Base-by-base conservation (phyloP, 1,140 invertebrate genomes). In the Drosophila pallidifrons region DNA sequence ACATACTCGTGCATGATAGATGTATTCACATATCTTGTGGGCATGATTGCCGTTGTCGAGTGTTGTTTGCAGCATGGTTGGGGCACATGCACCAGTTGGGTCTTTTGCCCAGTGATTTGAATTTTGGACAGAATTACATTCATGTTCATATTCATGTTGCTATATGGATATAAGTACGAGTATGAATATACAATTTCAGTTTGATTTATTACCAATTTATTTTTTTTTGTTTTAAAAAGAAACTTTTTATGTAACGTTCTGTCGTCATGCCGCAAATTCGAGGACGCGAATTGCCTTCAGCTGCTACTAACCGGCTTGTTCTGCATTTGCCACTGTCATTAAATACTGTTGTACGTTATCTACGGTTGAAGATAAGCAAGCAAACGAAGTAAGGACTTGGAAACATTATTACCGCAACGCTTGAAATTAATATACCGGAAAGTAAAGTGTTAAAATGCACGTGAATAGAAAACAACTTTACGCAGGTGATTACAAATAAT, bases 161-260 rank as follows among this genome's bases (percentile, higher is more conserved):
- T 38, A 38, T 38, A 38, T 38, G 35, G 41, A n/a, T 45, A 46
- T 46, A 30, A 30, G 58, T 49, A n/a, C 13, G 20, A 28, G 35
- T 51, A 28, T 54, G 61, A 52, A 59, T 72, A 64, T 68, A 51
- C 52, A 65, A 71, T 67, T 52, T 30, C 16, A 45, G 28, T 73
- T 68, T 73, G 70, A 73, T 73, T 73, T 68, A 68, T 73, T 60
- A 45, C 47, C 47, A 73, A 59, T 65, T 57, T 47, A 30, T 52
- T 59, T 59, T 30, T 59, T 47, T 43, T 45, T 16, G n/a, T 35
- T 52, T 35, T 52, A 32, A 52, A 32, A 52, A 45, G 8, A 10
- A 13, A 25, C 25, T 8, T 58, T 58, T 41, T 10, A 64, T n/a
- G 5, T 61, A 35, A 45, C 8, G 5, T 15, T 43, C 45, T 54